These are phyloP conservation scores for Platyrinchus mystaceus DNA, from an alignment of 2,797 vertebrate species.

Conservation along the genomic window DNA sequence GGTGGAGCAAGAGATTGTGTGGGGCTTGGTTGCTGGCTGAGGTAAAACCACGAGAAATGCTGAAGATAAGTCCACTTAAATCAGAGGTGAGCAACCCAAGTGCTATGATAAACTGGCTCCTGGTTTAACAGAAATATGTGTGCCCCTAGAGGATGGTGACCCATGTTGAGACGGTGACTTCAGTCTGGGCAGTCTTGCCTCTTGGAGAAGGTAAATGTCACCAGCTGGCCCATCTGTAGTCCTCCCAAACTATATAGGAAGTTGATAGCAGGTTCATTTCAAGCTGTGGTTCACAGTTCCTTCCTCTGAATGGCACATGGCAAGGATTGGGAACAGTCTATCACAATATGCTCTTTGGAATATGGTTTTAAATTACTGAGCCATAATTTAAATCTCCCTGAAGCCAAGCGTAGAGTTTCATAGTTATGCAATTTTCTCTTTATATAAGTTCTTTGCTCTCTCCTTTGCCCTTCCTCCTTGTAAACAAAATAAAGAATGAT, in stretches of 20 bases:
- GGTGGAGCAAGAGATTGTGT: fast-evolving
- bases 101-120: neutral
- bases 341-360: neutral
- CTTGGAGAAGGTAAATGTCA: neutral
- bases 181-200: neutral
- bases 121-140: neutral
- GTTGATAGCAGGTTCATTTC: neutral
- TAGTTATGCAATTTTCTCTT: neutral
- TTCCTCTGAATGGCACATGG: neutral
- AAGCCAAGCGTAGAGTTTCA: neutral
- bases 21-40: neutral
- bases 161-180: neutral
- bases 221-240: neutral
- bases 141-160: neutral
- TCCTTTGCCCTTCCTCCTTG: neutral
- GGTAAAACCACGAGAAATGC: fast-evolving
- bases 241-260: neutral
- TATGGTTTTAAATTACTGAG: neutral
- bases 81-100: neutral
- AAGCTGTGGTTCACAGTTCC: neutral
- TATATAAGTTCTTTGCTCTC: neutral
- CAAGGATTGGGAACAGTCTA: neutral
- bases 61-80: neutral
- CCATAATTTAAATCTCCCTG: neutral
- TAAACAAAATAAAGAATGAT: neutral